phyloP scores from a whole-genome alignment of 2,113 vertebrate species.

The Cyanocitta stelleri region DNA sequence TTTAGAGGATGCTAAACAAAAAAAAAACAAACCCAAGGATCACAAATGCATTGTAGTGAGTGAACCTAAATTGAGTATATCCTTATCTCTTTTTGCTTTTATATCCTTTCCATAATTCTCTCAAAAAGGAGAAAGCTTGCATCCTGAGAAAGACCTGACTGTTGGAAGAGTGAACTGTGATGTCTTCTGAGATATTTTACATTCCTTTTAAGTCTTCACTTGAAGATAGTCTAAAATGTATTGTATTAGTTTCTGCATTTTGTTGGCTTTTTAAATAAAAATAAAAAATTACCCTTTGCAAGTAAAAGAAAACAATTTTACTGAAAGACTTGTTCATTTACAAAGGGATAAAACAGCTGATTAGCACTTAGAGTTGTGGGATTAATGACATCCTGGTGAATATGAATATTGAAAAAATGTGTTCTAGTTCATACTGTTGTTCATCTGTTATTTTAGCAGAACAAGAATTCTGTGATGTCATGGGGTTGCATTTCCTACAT shows the following conservation, averaged over 20 bases:
- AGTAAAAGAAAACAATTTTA: background rate
- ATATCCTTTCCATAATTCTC: background rate
- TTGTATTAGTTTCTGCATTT: background rate
- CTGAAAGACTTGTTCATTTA: background rate
- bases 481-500: background rate
- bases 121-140: background rate
- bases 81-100: background rate
- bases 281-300: background rate
- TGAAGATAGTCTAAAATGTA: background rate
- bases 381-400: background rate
- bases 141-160: background rate
- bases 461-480: background rate
- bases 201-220: background rate
- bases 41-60: background rate
- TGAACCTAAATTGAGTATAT: background rate
- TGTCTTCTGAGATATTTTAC: background rate
- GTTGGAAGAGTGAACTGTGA: background rate
- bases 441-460: background rate
- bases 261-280: background rate
- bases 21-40: background rate
- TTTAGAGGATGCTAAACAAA: background rate
- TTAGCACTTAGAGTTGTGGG: background rate
- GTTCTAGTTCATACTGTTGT: background rate
- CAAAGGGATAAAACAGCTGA: background rate
- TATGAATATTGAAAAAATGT: background rate